Evolutionary conservation across 2,797 vertebrate genomes (phyloP).

Genomic region (Muscicapa comitata): DNA sequence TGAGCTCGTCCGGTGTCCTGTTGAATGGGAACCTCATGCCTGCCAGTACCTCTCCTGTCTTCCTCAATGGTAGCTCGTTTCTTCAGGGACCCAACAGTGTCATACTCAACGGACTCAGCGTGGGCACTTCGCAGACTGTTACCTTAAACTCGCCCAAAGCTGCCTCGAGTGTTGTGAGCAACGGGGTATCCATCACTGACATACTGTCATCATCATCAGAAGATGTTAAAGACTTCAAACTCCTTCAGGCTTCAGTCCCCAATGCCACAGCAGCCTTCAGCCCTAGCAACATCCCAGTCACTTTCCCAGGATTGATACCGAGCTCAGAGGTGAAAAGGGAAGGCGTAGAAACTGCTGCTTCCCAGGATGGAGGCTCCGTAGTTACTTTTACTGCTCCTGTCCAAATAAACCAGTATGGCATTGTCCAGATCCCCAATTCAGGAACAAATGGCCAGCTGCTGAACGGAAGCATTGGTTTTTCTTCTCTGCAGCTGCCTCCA

Average conservation of each 20-base stretch:
- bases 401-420: conserved; percentile 93
- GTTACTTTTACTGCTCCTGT: conserved; percentile 90
- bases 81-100: conserved; percentile 92
- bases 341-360: conserved; percentile 80
- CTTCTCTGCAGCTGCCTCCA: conserved; percentile 87
- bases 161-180: conserved; percentile 77
- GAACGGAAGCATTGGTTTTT: conserved; percentile 86
- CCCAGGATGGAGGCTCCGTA: conserved; percentile 88
- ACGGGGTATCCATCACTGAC: conserved; percentile 82
- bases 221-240: conserved; percentile 86
- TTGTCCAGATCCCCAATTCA: conserved; percentile 90
- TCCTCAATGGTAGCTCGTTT: conserved; percentile 93
- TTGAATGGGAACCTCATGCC: conserved; percentile 89
- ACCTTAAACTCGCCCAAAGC: conserved; percentile 85
- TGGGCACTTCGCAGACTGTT: conserved; percentile 87
- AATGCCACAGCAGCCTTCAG: conserved; percentile 78
- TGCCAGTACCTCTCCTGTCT: conserved; percentile 85
- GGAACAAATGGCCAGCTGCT: conserved; percentile 84
- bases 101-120: conserved; percentile 91
- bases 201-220: conserved; percentile 81
- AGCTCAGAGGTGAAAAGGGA: conserved; percentile 92
- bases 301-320: conserved; percentile 85
- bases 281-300: conserved; percentile 65
- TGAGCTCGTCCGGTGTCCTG: conserved; percentile 83
- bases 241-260: conserved; percentile 79